These are phyloP conservation scores for Camelus dromedarius DNA, from an alignment of 2,113 vertebrate genomes.

Conservation along the genomic window DNA sequence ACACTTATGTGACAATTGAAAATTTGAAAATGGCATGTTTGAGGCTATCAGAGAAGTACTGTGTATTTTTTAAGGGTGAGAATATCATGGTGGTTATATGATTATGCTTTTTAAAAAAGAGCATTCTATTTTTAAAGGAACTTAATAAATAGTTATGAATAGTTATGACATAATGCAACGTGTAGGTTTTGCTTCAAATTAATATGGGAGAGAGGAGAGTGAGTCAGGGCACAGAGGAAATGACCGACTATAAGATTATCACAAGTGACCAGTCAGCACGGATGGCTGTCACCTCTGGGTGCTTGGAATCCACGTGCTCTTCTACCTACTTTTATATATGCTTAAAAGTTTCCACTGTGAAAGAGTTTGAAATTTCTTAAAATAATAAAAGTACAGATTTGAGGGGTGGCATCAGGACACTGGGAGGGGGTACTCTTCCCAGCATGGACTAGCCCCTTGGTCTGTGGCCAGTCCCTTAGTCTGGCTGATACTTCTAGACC, in stretches of 20 bases:
- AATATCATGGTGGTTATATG: not conserved
- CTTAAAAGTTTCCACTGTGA: not conserved
- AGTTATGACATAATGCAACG: not conserved
- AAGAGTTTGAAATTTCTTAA: not conserved
- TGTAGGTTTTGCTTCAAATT: slow-evolving; percentile 31
- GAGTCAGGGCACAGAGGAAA: not conserved
- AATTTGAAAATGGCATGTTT: not conserved
- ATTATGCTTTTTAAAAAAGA: not conserved
- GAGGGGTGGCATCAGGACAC: not conserved
- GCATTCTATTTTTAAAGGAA: not conserved
- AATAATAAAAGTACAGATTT: not conserved
- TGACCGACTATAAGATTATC: too few species aligned
- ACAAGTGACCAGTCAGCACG: not conserved
- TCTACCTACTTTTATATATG: not conserved
- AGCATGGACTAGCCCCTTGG: not conserved
- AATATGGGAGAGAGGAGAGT: not conserved
- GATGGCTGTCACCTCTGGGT: not conserved
- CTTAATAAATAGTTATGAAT: not conserved
- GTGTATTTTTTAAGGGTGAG: not conserved
- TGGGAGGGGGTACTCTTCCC: accelerated
- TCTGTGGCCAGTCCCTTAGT: not conserved
- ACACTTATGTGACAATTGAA: not conserved
- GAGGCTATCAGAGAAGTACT: not conserved
- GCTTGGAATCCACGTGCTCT: not conserved
- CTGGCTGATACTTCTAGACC: not conserved